Evolutionary conservation across 2,888 invertebrate genomes (phyloP).

Genomic region (Conistra vaccinii): DNA sequence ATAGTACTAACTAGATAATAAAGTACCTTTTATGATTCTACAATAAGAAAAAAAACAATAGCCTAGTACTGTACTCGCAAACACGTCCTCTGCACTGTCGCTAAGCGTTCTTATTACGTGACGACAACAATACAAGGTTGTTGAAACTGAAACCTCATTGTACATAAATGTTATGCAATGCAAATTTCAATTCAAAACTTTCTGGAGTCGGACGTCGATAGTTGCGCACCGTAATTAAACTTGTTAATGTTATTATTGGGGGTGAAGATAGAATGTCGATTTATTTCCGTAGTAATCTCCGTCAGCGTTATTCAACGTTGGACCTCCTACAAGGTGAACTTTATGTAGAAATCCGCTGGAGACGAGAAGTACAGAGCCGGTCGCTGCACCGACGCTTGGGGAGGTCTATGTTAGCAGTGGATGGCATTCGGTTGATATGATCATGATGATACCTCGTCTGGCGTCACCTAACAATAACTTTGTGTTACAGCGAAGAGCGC

Average conservation of each 20-base stretch:
- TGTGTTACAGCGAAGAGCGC: conserved; percentile 94
- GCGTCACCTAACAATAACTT: conserved; percentile 19
- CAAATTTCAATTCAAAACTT: too few relatives aligned
- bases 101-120: too few relatives aligned
- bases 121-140: too few relatives aligned
- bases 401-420: background rate
- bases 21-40: too few relatives aligned
- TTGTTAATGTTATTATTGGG: background rate
- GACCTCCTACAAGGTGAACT: too few relatives aligned
- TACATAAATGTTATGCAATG: background rate
- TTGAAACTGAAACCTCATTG: background rate
- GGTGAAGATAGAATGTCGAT: background rate
- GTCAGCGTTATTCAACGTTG: background rate
- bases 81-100: too few relatives aligned
- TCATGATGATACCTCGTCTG: background rate
- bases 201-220: background rate
- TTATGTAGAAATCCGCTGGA: background rate
- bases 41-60: too few relatives aligned
- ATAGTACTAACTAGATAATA: too few relatives aligned
- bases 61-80: too few relatives aligned
- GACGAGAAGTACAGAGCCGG: background rate
- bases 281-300: background rate
- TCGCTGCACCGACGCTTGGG: background rate
- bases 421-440: background rate
- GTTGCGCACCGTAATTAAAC: background rate